Conservation (phyloP, 1,140 invertebrate species). For the Hycleus cichorii region DNA sequence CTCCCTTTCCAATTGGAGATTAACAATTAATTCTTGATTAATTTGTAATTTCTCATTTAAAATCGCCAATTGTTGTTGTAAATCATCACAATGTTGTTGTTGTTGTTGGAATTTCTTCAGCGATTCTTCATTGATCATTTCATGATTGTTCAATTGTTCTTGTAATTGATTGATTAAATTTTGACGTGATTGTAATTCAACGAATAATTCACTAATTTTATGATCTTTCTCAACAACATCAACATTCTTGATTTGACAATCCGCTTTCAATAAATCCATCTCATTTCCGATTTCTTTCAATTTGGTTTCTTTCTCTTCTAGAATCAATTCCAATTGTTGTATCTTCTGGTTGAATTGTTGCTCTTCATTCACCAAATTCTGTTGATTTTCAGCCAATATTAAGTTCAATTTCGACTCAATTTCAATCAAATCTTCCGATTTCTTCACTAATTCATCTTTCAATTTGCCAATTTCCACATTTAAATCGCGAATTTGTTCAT, state of each 20-base stretch:
- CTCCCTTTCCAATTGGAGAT: constrained; percentile 4
- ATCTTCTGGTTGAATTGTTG: constrained; percentile 7
- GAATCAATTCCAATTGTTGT: constrained; percentile 13
- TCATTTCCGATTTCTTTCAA: constrained; percentile 40
- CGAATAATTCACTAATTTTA: constrained; percentile 5
- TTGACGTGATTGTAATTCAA: constrained; percentile 1
- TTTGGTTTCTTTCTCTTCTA: constrained; percentile 40
- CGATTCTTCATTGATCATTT: constrained; percentile 1
- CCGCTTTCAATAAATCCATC: constrained; percentile 39
- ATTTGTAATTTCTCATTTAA: constrained; percentile 9
- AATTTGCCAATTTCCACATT: constrained; percentile 40
- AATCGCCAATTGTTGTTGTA: constrained; percentile 10
- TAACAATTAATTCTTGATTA: constrained; percentile 1
- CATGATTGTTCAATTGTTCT: constrained; percentile 10
- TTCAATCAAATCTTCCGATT: constrained; percentile 32
- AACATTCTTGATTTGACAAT: constrained; percentile 16
- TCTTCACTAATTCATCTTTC: constrained; percentile 40
- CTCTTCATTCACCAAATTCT: constrained; percentile 41
- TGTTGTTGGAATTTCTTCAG: not conserved
- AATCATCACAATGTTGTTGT: constrained; percentile 6
- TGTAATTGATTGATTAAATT: constrained; percentile 7
- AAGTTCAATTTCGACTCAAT: constrained; percentile 40
- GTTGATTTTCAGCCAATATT: constrained; percentile 38
- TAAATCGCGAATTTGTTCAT: constrained; percentile 25
- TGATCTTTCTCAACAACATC: constrained; percentile 13